phyloP scores from a whole-genome alignment of 2,113 vertebrate genomes.

The Dasyornis broadbenti region DNA sequence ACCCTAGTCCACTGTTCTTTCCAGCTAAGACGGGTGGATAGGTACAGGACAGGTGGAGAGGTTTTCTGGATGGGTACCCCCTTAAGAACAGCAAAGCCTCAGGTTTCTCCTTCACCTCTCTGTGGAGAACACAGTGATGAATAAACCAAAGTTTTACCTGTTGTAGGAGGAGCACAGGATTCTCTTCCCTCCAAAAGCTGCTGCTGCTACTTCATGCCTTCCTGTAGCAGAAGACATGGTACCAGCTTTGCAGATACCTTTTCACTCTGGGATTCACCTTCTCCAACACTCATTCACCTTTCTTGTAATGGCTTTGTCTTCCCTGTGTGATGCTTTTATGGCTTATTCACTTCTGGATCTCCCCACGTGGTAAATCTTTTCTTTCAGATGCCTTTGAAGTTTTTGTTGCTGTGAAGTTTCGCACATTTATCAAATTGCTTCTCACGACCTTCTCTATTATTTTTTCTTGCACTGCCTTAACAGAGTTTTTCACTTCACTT shows the following conservation, averaged over 20 bases:
- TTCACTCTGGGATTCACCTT: not conserved
- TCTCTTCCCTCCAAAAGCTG: not conserved
- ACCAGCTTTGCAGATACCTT: not conserved
- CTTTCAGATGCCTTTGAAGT: not conserved
- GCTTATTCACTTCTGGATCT: not conserved
- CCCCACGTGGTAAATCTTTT: not conserved
- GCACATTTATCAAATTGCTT: not conserved
- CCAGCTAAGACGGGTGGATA: not conserved
- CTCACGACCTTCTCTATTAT: not conserved
- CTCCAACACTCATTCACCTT: not conserved
- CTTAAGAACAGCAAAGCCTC: not conserved
- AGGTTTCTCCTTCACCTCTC: not conserved
- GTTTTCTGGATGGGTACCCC: not conserved
- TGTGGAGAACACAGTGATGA: not conserved
- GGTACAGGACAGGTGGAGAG: no score
- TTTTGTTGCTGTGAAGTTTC: not conserved
- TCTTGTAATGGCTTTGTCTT: not conserved
- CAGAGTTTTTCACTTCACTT: not conserved
- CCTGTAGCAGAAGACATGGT: not conserved
- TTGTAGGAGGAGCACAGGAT: not conserved
- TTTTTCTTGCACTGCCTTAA: not conserved
- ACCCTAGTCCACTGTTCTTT: not conserved
- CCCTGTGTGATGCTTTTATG: not conserved
- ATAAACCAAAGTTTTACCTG: not conserved
- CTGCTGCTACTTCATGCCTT: not conserved